Evolutionary conservation across 1,140 invertebrate species (phyloP).

Genomic region (Apolygus lucorum): DNA sequence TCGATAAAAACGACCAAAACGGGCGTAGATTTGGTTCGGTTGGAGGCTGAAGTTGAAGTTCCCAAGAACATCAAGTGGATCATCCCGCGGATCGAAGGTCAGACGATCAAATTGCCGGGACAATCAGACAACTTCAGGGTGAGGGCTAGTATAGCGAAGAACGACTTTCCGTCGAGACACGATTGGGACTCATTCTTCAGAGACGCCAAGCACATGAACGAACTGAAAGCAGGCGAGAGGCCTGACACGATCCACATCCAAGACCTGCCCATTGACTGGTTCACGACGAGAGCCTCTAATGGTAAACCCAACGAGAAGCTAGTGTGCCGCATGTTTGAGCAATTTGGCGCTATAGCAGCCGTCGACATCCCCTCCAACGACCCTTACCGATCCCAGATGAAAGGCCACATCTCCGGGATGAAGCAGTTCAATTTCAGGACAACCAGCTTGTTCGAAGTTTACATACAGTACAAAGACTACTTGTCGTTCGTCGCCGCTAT

Average conservation of each 20-base stretch:
- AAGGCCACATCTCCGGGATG: conserved; percentile 56
- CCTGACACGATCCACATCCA: conserved; percentile 86
- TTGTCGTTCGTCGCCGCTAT: conserved; percentile 89
- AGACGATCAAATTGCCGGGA: conserved; percentile 65
- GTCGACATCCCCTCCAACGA: conserved; percentile 85
- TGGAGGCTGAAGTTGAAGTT: conserved; percentile 86
- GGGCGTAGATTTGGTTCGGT: conserved; percentile 80
- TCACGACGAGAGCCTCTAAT: conserved; percentile 49
- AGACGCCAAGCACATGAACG: conserved; percentile 91
- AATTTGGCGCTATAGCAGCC: conserved; percentile 73
- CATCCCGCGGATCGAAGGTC: conserved; percentile 62
- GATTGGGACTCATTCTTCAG: conserved; percentile 94
- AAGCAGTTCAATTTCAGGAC: conserved; percentile 62
- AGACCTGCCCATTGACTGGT: conserved; percentile 73
- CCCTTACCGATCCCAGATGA: conserved; percentile 74
- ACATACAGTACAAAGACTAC: conserved; percentile 90
- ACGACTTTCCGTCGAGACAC: conserved; percentile 76
- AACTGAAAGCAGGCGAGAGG: conserved; percentile 89
- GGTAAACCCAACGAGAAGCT: conserved; percentile 61
- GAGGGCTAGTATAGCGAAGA: conserved; percentile 70
- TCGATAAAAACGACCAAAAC: conserved; percentile 79
- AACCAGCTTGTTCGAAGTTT: conserved; percentile 66
- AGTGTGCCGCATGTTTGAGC: conserved; percentile 75
- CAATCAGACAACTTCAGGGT: conserved; percentile 65
- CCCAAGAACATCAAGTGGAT: conserved; percentile 56